Evolutionary conservation across 1,140 invertebrate genomes (phyloP).

Genomic region (Ceratitis capitata): DNA sequence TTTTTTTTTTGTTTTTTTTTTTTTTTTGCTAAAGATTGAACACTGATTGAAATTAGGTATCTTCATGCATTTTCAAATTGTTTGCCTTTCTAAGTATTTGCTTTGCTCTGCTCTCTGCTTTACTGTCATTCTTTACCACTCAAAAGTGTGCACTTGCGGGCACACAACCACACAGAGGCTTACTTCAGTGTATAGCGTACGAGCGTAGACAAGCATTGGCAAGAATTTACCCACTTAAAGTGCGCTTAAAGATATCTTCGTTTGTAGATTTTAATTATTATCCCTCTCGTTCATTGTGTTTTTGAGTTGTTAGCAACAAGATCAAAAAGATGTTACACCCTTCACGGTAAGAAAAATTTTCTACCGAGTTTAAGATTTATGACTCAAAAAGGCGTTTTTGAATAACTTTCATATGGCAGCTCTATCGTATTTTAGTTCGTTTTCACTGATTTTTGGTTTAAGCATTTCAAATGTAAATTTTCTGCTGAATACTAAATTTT

Average conservation of each 20-base stretch:
- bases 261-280: conserved; percentile 2
- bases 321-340: too few species aligned
- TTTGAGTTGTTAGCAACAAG: not conserved
- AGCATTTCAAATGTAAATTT: too few species aligned
- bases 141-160: not conserved
- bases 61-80: conserved; percentile 14
- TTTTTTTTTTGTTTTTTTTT: too few species aligned
- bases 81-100: conserved; percentile 9
- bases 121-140: not conserved
- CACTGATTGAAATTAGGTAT: not conserved
- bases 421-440: too few species aligned
- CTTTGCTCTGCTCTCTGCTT: not conserved
- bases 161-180: not conserved
- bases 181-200: not conserved
- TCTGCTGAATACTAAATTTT: too few species aligned
- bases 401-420: too few species aligned
- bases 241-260: not conserved
- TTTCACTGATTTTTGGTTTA: too few species aligned
- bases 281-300: not conserved
- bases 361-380: too few species aligned
- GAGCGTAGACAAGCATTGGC: not conserved
- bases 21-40: not conserved
- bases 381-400: too few species aligned
- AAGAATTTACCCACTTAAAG: conserved; percentile 17
- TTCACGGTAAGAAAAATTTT: too few species aligned